Percentiles rank a stretch among this genome's conserved stretches.
phyloP scores from a whole-genome alignment of 2,113 vertebrate genomes.

The Nyctereutes procyonoides region DNA sequence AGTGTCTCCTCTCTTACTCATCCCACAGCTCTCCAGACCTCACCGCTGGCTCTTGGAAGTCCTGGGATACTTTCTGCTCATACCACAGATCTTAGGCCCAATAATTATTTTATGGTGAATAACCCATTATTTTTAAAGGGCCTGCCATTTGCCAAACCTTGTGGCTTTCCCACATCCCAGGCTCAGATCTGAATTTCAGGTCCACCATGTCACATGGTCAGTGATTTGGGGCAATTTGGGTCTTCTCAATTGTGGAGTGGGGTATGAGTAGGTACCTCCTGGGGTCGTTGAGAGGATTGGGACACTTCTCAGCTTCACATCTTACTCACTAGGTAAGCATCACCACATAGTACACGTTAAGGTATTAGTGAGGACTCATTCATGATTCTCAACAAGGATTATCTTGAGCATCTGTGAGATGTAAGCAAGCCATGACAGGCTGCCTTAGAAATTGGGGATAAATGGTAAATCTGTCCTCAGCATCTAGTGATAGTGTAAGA shows the following conservation, averaged over 20 bases:
- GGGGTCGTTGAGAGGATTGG: accelerated
- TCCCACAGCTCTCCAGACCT: background rate
- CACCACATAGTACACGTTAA: no score
- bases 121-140: background rate
- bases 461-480: background rate
- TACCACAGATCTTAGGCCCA: background rate
- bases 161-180: background rate
- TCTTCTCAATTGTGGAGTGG: background rate
- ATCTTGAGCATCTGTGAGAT: background rate
- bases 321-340: background rate
- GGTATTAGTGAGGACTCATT: background rate
- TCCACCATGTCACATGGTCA: background rate
- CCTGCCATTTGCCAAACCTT: background rate
- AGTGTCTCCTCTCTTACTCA: background rate
- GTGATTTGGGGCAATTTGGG: no score
- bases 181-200: background rate
- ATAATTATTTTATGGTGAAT: background rate
- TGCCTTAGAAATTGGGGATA: background rate
- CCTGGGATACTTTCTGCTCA: background rate
- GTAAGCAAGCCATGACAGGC: background rate
- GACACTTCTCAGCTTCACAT: background rate
- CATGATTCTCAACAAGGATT: background rate
- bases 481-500: background rate
- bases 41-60: background rate
- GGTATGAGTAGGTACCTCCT: background rate